Conservation (phyloP, 2,888 invertebrate species). For the Drosophila formosana region DNA sequence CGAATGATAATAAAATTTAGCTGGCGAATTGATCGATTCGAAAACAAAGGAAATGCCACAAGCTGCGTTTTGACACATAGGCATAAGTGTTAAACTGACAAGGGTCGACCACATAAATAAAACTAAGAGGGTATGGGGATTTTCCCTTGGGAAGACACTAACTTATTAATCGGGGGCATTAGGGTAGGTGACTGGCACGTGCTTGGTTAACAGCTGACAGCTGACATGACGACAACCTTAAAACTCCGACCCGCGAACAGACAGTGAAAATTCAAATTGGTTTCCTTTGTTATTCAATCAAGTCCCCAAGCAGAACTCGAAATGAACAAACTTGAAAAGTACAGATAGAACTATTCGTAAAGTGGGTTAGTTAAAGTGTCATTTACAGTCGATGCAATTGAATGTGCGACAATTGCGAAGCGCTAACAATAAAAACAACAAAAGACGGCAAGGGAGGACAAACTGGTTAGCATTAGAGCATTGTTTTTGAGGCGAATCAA, state of each 20-base stretch:
- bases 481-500: conserved; percentile 3
- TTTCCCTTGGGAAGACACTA: not conserved
- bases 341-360: conserved; percentile 5
- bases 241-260: not conserved
- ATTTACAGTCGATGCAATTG: conserved; percentile 21
- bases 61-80: conserved; percentile 27
- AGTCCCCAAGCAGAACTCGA: not conserved
- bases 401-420: conserved; percentile 45
- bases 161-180: conserved; percentile 31
- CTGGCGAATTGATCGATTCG: conserved; percentile 3
- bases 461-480: conserved; percentile 60
- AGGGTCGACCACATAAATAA: conserved; percentile 36
- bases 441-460: conserved; percentile 44
- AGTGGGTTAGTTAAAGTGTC: conserved; percentile 26
- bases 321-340: not conserved
- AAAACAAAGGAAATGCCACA: conserved; percentile 1
- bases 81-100: conserved; percentile 30
- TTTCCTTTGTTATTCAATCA: conserved; percentile 17
- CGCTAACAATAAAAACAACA: conserved; percentile 39
- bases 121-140: not conserved
- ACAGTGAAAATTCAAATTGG: conserved; percentile 17
- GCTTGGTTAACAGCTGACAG: conserved; percentile 27
- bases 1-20: not conserved
- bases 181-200: conserved; percentile 14
- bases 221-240: conserved; percentile 26